These are phyloP conservation scores for Paracentrotus lividus DNA, from an alignment of 53 echinoderm and acorn worm genomes.

Conservation along the genomic window DNA sequence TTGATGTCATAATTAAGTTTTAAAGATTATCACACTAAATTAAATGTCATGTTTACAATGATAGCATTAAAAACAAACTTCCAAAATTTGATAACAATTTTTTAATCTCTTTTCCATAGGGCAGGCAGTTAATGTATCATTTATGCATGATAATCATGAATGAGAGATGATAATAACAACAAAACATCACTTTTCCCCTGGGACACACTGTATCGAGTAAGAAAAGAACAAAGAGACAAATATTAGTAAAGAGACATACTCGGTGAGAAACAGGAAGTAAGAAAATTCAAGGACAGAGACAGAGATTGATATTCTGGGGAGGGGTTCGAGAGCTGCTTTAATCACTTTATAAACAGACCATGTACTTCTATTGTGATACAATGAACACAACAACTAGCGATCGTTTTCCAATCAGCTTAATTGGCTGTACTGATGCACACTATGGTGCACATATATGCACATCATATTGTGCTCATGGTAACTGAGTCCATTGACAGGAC, in stretches of 20 bases:
- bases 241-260: not conserved
- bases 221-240: not conserved
- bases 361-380: not conserved
- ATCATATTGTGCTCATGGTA: not conserved
- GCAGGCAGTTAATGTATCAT: too few relatives aligned
- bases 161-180: too few relatives aligned
- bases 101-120: too few relatives aligned
- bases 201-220: not conserved
- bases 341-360: not conserved
- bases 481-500: not conserved
- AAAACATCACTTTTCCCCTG: not conserved
- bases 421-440: not conserved
- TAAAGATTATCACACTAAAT: too few relatives aligned
- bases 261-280: not conserved
- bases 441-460: not conserved
- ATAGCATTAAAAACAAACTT: too few relatives aligned
- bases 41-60: too few relatives aligned
- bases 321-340: not conserved
- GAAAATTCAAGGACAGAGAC: not conserved
- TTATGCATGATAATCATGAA: too few relatives aligned
- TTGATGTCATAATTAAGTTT: too few relatives aligned
- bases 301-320: not conserved
- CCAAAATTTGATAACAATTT: too few relatives aligned
- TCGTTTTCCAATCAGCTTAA: conserved; percentile 24
- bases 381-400: not conserved